Base-by-base conservation (phyloP, 2,113 vertebrate genomes). In the Menidia beryllina region DNA sequence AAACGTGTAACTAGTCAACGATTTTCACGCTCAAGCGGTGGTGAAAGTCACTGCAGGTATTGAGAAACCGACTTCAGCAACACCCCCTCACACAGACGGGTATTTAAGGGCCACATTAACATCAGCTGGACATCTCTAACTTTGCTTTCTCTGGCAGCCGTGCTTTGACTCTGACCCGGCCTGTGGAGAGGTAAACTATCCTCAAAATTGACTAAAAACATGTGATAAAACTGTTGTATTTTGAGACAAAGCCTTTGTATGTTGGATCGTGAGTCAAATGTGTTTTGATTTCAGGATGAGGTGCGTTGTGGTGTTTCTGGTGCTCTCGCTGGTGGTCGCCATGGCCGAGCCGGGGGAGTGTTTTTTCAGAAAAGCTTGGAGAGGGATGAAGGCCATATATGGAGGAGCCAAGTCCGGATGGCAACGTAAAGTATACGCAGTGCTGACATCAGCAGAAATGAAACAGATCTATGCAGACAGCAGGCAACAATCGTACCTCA, bases 301-400 rank as follows among this genome's bases (percentile, higher is more conserved):
- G 79, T 30, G 0, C 5, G 26, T 48, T 3, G n/a, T 52, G 63
- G 2, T 85, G 24, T 85, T 83, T 8, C 73, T 87, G 0, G 77
- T 76, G 47, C 5, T 78, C 69, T 20, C 72, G 1, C 66, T 87
- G 73, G 79, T 85, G 12, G 36, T 85, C 55, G 51, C 83, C 15
- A 81, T 85, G 85, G 82, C 79, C 2, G 74, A 83, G 39, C 86
- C 77, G 0, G 75, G 78, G 2, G 83, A 86, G 1, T 24, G 69
- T 14, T 23, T 45, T 0, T 12, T 50, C 0, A 23, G 2, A 41
- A 0, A 0, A 2, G 0, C 3, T 0, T 72, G n/a, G n/a, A 4
- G 0, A 14, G 54, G 53, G 0, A 4, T 5, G 1, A 81, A 67
- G 13, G 1, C 15, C 0, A 0, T 2, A 5, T 8, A 15, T 1